A percentile compares a stretch with the other conserved stretches of the same genome.
These are phyloP conservation scores for Cyanoderma ruficeps DNA, from an alignment of 2,113 vertebrate species.

Conservation along the genomic window DNA sequence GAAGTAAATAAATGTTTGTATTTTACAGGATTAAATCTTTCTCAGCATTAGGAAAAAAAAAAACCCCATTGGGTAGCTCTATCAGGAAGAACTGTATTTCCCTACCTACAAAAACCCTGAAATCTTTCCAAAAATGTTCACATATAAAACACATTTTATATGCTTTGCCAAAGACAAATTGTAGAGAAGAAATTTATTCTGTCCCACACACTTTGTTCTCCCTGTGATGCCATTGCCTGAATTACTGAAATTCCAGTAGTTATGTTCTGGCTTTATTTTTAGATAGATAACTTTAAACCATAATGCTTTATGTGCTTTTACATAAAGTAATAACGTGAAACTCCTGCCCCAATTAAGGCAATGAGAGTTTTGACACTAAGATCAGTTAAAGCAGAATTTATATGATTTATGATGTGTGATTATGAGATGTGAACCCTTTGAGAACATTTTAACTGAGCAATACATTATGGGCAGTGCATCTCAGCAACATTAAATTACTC, in stretches of 20 bases:
- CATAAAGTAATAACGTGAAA: background rate
- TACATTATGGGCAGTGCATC: background rate
- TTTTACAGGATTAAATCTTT: background rate
- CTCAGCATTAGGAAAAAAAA: background rate
- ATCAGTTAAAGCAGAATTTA: background rate
- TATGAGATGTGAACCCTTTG: background rate
- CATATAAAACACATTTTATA: background rate
- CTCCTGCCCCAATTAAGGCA: background rate
- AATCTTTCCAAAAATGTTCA: background rate
- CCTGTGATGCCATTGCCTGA: background rate
- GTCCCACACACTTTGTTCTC: background rate
- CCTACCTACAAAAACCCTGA: background rate
- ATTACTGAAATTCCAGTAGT: background rate
- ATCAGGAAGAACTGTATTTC: background rate
- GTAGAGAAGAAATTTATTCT: background rate
- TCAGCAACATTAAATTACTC: background rate
- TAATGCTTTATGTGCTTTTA: background rate
- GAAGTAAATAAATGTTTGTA: background rate
- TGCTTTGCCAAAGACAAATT: background rate
- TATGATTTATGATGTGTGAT: background rate
- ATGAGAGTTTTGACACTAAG: background rate
- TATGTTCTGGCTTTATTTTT: background rate
- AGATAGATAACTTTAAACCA: background rate
- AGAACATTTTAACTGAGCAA: constrained; percentile 3
- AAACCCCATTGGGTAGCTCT: fast-evolving